Evolutionary conservation across 2,888 invertebrate species (phyloP).

Genomic region (Parnassius mnemosyne): DNA sequence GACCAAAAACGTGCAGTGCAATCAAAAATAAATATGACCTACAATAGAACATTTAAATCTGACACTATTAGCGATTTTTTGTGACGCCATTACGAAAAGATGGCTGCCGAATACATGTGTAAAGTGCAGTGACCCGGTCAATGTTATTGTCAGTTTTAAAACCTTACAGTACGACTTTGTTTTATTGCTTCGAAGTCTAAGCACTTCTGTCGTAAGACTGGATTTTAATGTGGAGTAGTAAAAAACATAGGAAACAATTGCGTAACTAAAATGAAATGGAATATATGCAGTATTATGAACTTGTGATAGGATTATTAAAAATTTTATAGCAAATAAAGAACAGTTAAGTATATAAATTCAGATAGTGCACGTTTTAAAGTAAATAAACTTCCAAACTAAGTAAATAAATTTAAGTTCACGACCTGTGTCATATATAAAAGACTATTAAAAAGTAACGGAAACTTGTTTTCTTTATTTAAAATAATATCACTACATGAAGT

Average conservation of each 20-base stretch:
- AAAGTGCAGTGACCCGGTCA: slow-evolving; percentile 63
- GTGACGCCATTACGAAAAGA: slow-evolving; percentile 55
- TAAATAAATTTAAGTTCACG: too few species aligned
- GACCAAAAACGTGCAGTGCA: too few species aligned
- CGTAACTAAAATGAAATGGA: slow-evolving; percentile 1
- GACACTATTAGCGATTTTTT: slow-evolving; percentile 23
- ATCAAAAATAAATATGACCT: background rate
- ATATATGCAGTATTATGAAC: background rate
- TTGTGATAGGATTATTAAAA: background rate
- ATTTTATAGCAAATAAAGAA: background rate
- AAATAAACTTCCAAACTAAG: too few species aligned
- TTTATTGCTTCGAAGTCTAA: slow-evolving; percentile 22
- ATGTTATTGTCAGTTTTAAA: slow-evolving; percentile 68
- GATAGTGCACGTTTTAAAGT: too few species aligned
- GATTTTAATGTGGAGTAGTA: slow-evolving; percentile 23
- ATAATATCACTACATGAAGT: too few species aligned
- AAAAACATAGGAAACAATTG: background rate
- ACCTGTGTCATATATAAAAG: too few species aligned
- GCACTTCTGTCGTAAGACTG: slow-evolving; percentile 28
- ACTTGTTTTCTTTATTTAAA: too few species aligned
- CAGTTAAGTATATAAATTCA: too few species aligned
- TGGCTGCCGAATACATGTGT: slow-evolving; percentile 54
- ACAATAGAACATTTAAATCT: slow-evolving; percentile 4
- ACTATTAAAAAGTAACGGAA: too few species aligned
- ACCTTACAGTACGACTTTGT: slow-evolving; percentile 25